Conservation (phyloP, 1,140 invertebrate species). For the Drosophila tristis region DNA sequence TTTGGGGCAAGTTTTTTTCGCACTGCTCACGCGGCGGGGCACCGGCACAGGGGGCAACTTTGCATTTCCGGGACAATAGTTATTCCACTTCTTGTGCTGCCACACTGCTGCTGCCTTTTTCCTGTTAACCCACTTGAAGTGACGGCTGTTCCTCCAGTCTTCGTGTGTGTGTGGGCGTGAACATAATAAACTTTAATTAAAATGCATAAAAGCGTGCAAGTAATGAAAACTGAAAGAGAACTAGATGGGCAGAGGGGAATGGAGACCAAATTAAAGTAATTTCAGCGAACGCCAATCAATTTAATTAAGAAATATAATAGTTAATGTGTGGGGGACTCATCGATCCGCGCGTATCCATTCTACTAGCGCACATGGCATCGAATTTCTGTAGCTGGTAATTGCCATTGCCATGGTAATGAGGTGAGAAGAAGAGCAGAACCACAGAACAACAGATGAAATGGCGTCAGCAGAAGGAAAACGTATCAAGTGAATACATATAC, state of each 20-base stretch:
- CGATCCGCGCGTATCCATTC: slow-evolving; percentile 11
- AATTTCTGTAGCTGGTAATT: slow-evolving; percentile 52
- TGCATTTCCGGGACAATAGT: slow-evolving; percentile 68
- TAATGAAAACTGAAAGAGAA: slow-evolving; percentile 38
- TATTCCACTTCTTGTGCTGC: slow-evolving; percentile 9
- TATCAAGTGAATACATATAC: too few species aligned
- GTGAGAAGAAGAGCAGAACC: slow-evolving; percentile 42
- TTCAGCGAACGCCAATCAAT: slow-evolving; percentile 65
- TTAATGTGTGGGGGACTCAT: slow-evolving; percentile 40
- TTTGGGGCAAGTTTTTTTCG: slow-evolving; percentile 44
- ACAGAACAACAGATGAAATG: background rate
- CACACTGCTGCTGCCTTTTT: slow-evolving; percentile 3
- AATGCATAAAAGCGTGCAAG: slow-evolving; percentile 58
- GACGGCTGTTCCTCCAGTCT: slow-evolving; percentile 18
- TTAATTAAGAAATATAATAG: slow-evolving; percentile 70
- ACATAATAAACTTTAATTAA: slow-evolving; percentile 78
- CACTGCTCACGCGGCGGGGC: slow-evolving; percentile 45
- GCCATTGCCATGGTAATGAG: slow-evolving; percentile 68
- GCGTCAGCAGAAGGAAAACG: slow-evolving; percentile 4
- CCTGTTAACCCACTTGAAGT: slow-evolving; percentile 19
- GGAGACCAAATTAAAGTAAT: slow-evolving; percentile 53
- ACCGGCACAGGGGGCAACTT: slow-evolving; percentile 32
- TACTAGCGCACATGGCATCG: slow-evolving; percentile 15
- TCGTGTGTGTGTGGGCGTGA: slow-evolving; percentile 16
- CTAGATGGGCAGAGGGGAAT: slow-evolving; percentile 1